Conservation (phyloP, 2,113 vertebrate species). For the Grammomys surdaster region DNA sequence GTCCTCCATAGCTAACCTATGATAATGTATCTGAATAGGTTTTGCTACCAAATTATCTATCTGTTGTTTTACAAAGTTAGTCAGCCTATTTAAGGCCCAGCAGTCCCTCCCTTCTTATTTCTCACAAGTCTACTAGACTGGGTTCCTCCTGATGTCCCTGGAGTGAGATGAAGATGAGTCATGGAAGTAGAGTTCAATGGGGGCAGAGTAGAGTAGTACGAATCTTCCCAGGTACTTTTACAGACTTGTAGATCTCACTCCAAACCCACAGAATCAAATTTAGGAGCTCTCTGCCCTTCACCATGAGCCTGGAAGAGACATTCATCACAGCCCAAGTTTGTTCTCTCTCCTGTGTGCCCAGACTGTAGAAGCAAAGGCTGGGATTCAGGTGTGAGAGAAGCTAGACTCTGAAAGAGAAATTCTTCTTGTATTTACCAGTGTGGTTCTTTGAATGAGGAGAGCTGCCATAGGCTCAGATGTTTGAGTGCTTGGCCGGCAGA, state of each 20-base stretch:
- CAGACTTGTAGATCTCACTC: neutral
- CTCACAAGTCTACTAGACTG: neutral
- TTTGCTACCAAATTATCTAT: too few relatives aligned
- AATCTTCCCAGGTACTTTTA: too few relatives aligned
- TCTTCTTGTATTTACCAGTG: neutral
- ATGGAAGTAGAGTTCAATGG: neutral
- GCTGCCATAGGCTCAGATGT: neutral
- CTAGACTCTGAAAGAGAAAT: neutral
- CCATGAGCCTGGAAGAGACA: neutral
- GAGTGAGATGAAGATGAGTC: neutral
- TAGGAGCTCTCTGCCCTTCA: neutral
- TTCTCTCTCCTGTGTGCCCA: neutral
- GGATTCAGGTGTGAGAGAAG: neutral
- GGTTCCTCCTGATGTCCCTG: neutral
- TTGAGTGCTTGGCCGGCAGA: neutral
- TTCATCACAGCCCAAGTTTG: neutral
- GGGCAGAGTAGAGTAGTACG: fast-evolving
- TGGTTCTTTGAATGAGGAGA: neutral
- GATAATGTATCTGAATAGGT: too few relatives aligned
- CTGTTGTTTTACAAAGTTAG: too few relatives aligned
- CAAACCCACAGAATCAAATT: neutral
- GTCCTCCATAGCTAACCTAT: too few relatives aligned
- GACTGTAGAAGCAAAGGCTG: neutral
- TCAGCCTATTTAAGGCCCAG: too few relatives aligned
- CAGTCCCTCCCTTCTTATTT: neutral